Evolutionary conservation across 2,113 vertebrate genomes (phyloP).

Genomic region (Oncorhynchus clarkii): DNA sequence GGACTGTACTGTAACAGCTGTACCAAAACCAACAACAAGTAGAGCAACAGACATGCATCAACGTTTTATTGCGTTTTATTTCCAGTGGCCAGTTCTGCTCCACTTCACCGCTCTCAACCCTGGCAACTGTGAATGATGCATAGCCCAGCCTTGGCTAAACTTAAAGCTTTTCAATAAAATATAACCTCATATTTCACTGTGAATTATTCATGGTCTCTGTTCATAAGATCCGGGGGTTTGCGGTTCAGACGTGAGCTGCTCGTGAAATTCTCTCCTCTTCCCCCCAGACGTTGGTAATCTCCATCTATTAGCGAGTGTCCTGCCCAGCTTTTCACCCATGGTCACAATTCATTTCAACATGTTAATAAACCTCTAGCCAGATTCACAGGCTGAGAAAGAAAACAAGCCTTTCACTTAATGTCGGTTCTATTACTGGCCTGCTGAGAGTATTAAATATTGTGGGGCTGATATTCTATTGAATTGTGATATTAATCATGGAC

Average conservation of each 20-base stretch:
- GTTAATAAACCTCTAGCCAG: background rate
- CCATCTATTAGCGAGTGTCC: background rate
- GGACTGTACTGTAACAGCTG: background rate
- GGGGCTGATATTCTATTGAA: background rate
- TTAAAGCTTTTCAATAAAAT: slow-evolving; percentile 24
- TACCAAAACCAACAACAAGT: too few relatives aligned
- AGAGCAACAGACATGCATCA: background rate
- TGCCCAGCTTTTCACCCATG: background rate
- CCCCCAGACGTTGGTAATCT: background rate
- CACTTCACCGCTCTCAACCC: background rate
- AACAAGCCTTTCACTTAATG: background rate
- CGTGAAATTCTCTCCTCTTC: slow-evolving; percentile 6
- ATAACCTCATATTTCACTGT: slow-evolving; percentile 22
- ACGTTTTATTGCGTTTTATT: background rate
- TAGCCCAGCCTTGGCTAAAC: background rate
- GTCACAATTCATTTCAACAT: slow-evolving; percentile 7
- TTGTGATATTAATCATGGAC: slow-evolving; percentile 3
- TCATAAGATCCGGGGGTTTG: slow-evolving; percentile 14
- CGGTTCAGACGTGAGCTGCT: background rate
- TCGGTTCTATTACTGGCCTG: background rate
- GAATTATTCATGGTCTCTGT: slow-evolving; percentile 27
- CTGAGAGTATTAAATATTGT: background rate
- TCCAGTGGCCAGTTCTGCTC: background rate
- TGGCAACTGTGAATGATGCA: background rate
- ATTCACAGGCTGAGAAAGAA: background rate